Base-by-base conservation (phyloP, 2,888 invertebrate genomes). In the Drosophila kanekoi region DNA sequence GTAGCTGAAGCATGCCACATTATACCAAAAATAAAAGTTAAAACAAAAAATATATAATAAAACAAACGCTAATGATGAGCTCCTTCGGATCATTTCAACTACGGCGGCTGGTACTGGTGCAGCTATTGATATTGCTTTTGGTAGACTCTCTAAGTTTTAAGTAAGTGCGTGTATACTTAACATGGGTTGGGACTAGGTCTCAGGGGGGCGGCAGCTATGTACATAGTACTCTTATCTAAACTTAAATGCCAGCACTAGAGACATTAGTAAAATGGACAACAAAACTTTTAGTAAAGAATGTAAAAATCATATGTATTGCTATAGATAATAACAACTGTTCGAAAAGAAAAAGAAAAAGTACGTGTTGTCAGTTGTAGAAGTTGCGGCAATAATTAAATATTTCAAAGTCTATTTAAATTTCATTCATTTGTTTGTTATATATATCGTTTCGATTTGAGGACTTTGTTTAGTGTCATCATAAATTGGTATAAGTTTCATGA, bases 161-260 rank as follows among this genome's bases (percentile, higher is more conserved):
- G 81, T 83, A 77, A 75, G 72, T 72, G 78, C 64, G 81, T 70
- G 64, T 80, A 62, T 80, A 80, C 70, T 82, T 81, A 78, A 84
- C 28, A 71, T 78, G 80, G 76, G 68, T 67, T 54, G 78, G 72
- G 73, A 62, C 72, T 72, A 74, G 82, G 28, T 28, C 73, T 77
- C 48, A 16, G 56, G 40, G 47, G 33, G 28, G 56, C 48, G 65
- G 35, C 69, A 80, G 81, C 80, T 65, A 63, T 78, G 81, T 81
- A 82, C 76, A 81, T 79, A 82, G 62, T 65, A 80, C 73, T 78
- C 73, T 66, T 47, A 65, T 48, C 52, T 61, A 57, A 66, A 48
- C 13, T 28, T 28, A 37, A 18, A 48, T 62, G 69, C 53, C 72
- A 65, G 70, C 59, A 62, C 64, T 60, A 51, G 48, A 65, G 16